phyloP scores from a whole-genome alignment of 2,797 vertebrate genomes.

The Natrix natrix region DNA sequence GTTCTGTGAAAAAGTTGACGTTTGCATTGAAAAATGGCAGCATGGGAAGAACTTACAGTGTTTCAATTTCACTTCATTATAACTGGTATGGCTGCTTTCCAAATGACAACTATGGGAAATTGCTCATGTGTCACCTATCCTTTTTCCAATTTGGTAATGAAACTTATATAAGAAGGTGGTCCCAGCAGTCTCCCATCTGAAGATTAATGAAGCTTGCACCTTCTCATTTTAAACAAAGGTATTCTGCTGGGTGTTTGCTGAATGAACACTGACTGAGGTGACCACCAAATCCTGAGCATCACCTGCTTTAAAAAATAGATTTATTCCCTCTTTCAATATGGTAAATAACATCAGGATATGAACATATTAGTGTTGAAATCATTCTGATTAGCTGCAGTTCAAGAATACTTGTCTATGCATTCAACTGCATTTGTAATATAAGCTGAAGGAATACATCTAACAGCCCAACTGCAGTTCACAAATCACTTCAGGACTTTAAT shows the following conservation, averaged over 20 bases:
- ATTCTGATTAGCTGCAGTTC: not conserved
- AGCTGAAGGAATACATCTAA: not conserved
- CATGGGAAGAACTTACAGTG: not conserved
- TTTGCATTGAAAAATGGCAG: not conserved
- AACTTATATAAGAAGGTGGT: not conserved
- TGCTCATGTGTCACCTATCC: too few species aligned
- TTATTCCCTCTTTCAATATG: not conserved
- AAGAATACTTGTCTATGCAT: not conserved
- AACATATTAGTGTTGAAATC: not conserved
- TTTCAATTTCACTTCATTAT: not conserved
- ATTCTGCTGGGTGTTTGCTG: not conserved
- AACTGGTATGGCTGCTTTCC: not conserved
- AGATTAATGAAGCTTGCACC: not conserved
- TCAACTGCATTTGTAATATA: not conserved
- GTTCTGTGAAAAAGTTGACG: not conserved
- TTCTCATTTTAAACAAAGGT: not conserved
- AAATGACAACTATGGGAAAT: not conserved
- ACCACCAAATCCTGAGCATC: not conserved
- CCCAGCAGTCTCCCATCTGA: not conserved
- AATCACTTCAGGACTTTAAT: not conserved
- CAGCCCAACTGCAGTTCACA: not conserved
- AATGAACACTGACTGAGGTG: not conserved
- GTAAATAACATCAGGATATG: not conserved
- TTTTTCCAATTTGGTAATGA: not conserved
- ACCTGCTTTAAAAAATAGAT: not conserved